Base-by-base conservation (phyloP, 1,140 invertebrate species). In the Atta texana region DNA sequence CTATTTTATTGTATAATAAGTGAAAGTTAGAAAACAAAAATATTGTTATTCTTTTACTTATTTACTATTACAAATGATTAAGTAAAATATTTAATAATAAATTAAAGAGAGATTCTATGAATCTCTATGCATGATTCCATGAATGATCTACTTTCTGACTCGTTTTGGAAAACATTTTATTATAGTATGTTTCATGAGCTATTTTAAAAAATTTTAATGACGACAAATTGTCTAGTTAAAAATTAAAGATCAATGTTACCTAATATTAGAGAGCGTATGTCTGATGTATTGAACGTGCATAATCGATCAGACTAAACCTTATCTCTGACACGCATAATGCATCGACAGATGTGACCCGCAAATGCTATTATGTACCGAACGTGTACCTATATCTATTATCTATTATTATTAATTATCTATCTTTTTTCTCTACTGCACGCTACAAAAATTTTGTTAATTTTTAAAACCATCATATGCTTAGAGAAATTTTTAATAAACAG, bases 331-430 rank as follows among this genome's bases (percentile, higher is more conserved):
- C 44, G 53, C 68, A 57, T 72, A 82, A 57, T 71, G 18, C 49
- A 51, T 81, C 76, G 86, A 89, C 88, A 89, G 88, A 89, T 88
- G 88, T 74, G 77, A 39, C 44, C 24, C 24, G 77, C 71, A 89
- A 89, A 75, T 77, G 69, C 86, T 88, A 69, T 88, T 88, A 88
- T 55, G 57, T 49, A 59, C 66, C 55, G 14, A 71, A 49, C 21
- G 39, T 12, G 76, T 53, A 61, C 6, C 14, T 53, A 63, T 82
- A 71, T 71, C 55, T 71, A 69, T 76, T 76, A 71, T 81, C 64
- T 51, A 86, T 80, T 44, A 44, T 44, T 81, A 81, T 80, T 80
- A 81, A 86, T 80, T 80, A 81, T 71, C 77, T 69, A 59, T 49
- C 24, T 16, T 51, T 49, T 39, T n/a, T 80, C n/a, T 31, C 28